phyloP scores from a whole-genome alignment of 2,797 vertebrate genomes.

The Cephalopachus bancanus region DNA sequence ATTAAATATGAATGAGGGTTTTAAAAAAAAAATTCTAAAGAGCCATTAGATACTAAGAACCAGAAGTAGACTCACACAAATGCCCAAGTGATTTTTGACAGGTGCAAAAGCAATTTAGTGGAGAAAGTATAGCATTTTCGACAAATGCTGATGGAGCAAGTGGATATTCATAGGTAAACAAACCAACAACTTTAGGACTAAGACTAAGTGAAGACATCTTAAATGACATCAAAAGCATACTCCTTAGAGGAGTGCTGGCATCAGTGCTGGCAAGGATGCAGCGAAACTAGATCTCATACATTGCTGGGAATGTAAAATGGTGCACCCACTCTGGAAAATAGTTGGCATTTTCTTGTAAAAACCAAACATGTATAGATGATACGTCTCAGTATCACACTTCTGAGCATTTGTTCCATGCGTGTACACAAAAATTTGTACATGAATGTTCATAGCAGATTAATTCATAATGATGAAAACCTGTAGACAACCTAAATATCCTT shows the following conservation, averaged over 20 bases:
- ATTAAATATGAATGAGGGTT: not conserved
- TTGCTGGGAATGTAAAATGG: not conserved
- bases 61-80: not conserved
- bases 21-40: conserved; percentile 2
- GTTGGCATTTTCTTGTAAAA: conserved; percentile 32
- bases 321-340: not conserved
- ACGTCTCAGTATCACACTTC: not conserved
- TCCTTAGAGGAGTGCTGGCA: not conserved
- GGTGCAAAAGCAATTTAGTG: not conserved
- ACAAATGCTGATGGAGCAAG: not conserved
- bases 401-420: not conserved
- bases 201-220: not conserved
- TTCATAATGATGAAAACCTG: conserved; percentile 30
- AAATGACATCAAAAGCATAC: not conserved
- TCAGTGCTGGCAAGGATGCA: not conserved
- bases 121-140: not conserved
- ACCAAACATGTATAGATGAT: not conserved
- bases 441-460: conserved; percentile 30
- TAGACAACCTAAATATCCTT: not conserved
- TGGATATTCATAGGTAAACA: not conserved
- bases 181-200: not conserved
- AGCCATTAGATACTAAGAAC: not conserved
- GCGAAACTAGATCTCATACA: conserved; percentile 8
- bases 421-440: not conserved
- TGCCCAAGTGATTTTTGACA: not conserved